Base-by-base conservation (phyloP, 1,140 invertebrate species). In the Phenacoccus solenopsis region DNA sequence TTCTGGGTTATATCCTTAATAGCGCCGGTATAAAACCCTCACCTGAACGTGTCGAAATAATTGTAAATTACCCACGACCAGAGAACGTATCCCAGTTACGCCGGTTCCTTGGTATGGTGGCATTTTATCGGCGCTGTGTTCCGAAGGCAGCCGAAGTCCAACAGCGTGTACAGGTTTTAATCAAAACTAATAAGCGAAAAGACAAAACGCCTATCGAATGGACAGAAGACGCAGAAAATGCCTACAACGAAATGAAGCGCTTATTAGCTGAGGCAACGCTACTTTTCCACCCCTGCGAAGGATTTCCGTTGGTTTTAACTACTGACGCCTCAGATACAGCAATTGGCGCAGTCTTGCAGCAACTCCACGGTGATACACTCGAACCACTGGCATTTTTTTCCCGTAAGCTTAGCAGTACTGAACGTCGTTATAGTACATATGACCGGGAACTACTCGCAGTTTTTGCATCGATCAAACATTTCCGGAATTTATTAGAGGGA, bases 381-480 rank as follows among this genome's bases (percentile, higher is more conserved):
- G 74, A 72, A 0, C 72, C 32, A 38, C 72, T 74, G 25, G 72
- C 74, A 72, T 64, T 73, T 72, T 68, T 74, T 71, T 56, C 24
- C 13, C 35, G 28, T 38, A 25, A 74, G 77, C 13, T 28, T 12
- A 1, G 77, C 76, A 75, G 75, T 72, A 12, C 25, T 27, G 4
- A 72, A 73, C 35, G 20, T 61, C 1, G 32, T 30, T 21, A 32
- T 69, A 59, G 75, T 75, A 24, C 78, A 0, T 82, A 79, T 73
- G 80, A 81, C 70, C 69, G 79, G 7, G 81, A 84, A 73, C 72
- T 83, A 1, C 69, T 82, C 1, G 82, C 79, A 0, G 77, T 80
- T 24, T 83, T 81, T 72, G 57, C 72, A 12, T 74, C 75, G 1
- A 73, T 81, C 0, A 74, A 78, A 69, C 76, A 79, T 67, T 83